Conservation (phyloP, 2,888 invertebrate genomes). For the Parthenolecanium corni region DNA sequence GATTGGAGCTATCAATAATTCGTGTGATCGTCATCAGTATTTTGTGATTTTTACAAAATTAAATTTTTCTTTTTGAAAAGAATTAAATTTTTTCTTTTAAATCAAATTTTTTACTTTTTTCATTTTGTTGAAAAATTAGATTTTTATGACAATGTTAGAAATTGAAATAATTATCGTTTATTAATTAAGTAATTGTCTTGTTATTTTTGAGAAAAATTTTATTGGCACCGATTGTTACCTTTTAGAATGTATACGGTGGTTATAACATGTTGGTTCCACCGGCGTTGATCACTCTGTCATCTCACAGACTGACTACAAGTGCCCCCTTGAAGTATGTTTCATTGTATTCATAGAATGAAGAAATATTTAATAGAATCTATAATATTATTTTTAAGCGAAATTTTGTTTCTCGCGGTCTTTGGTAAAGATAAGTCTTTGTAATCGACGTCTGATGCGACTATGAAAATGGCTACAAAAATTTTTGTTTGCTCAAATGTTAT, state of each 20-base stretch:
- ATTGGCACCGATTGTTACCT: constrained; percentile 21
- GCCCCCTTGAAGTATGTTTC: no score
- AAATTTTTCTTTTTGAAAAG: background rate
- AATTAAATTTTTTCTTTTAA: no score
- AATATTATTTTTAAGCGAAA: no score
- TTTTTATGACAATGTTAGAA: background rate
- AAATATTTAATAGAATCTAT: no score
- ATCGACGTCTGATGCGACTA: background rate
- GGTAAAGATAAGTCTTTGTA: background rate
- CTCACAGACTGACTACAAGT: no score
- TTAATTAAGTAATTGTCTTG: no score
- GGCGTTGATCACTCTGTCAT: no score
- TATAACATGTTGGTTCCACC: background rate
- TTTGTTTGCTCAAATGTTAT: constrained; percentile 11
- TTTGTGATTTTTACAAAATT: background rate
- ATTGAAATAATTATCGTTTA: no score
- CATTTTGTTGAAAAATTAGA: background rate
- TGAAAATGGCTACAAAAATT: background rate
- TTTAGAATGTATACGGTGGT: background rate
- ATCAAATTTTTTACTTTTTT: no score
- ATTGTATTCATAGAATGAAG: no score
- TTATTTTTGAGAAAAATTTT: background rate
- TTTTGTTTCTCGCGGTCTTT: no score
- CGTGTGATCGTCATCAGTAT: no score
- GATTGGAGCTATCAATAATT: background rate